Evolutionary conservation across 1,140 invertebrate species (phyloP).

Genomic region (Physella acuta): DNA sequence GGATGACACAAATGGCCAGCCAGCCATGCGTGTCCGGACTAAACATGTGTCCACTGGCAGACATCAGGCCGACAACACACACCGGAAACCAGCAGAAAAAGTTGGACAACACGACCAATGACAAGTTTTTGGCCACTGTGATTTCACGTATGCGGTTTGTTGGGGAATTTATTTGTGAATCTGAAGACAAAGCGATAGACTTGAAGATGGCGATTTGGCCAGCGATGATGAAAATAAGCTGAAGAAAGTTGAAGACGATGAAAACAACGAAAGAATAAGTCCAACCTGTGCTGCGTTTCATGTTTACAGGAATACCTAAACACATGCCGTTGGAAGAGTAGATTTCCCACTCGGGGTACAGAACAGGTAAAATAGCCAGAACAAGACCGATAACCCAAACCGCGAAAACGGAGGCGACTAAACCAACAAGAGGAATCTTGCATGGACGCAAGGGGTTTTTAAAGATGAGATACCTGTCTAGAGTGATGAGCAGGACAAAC

Average conservation of each 20-base stretch:
- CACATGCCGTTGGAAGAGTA: slow-evolving; percentile 38
- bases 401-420: slow-evolving; percentile 3
- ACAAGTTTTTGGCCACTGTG: slow-evolving; percentile 29
- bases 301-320: slow-evolving; percentile 35
- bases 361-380: slow-evolving; percentile 30
- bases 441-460: slow-evolving; percentile 37
- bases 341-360: slow-evolving; percentile 32
- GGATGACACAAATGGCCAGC: slow-evolving; percentile 21
- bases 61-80: slow-evolving; percentile 27
- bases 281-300: slow-evolving; percentile 26
- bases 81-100: slow-evolving; percentile 4
- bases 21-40: slow-evolving; percentile 29
- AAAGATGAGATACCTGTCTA: slow-evolving; percentile 41
- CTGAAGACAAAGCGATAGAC: not conserved
- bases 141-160: not conserved
- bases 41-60: slow-evolving; percentile 16
- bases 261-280: slow-evolving; percentile 35
- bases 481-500: slow-evolving; percentile 32
- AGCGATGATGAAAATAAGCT: slow-evolving; percentile 31
- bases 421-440: slow-evolving; percentile 24
- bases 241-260: slow-evolving; percentile 33
- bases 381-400: slow-evolving; percentile 29
- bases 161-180: not conserved
- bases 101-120: not conserved
- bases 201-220: slow-evolving; percentile 29